Evolutionary conservation across 2,888 invertebrate species (phyloP).

Genomic region (Zootermopsis nevadensis): DNA sequence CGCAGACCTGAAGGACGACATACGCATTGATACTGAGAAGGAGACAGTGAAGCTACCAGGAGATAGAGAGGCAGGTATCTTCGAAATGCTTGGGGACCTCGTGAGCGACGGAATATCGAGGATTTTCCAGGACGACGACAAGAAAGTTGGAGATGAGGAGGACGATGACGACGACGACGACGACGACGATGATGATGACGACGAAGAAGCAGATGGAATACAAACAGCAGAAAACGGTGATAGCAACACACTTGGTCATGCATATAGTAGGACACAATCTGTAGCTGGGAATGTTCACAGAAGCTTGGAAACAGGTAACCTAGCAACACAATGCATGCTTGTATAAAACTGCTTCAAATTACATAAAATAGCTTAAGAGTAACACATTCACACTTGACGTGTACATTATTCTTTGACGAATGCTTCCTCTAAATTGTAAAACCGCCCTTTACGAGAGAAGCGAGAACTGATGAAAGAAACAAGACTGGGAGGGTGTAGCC

Average conservation of each 20-base stretch:
- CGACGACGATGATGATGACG: neutral
- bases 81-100: conserved; percentile 20
- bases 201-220: neutral
- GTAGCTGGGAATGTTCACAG: neutral
- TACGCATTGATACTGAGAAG: neutral
- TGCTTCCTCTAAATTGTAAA: no score
- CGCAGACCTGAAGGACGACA: neutral
- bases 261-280: neutral
- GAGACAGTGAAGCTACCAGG: conserved; percentile 26
- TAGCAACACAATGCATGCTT: neutral
- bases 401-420: no score
- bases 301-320: conserved; percentile 8
- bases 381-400: no score
- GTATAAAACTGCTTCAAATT: no score
- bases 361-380: no score
- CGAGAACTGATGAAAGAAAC: no score
- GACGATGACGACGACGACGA: neutral
- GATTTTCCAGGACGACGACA: conserved; percentile 13
- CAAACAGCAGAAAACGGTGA: conserved; percentile 1
- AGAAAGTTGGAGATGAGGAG: neutral
- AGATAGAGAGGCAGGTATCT: neutral
- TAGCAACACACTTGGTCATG: neutral
- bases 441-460: no score
- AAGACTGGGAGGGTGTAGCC: no score
- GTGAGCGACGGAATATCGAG: conserved; percentile 3